Conservation (phyloP, 2,888 invertebrate species). For the Saturnia pavonia region DNA sequence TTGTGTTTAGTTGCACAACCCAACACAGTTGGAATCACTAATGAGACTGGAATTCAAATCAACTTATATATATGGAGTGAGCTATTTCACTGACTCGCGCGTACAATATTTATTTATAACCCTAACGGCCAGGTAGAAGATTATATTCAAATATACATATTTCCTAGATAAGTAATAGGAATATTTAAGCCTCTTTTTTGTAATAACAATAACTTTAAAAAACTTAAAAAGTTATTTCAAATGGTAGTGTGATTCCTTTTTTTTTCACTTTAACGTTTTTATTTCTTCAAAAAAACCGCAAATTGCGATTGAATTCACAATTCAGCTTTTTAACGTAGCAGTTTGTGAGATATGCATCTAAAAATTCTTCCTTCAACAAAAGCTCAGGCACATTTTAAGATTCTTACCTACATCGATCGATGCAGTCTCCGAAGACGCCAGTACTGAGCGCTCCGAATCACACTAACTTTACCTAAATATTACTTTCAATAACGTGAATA, state of each 20-base stretch:
- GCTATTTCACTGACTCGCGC: conserved; percentile 64
- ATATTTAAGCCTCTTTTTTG: neutral
- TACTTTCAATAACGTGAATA: too few relatives aligned
- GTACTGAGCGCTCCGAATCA: too few relatives aligned
- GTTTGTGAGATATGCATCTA: neutral
- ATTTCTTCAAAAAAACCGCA: neutral
- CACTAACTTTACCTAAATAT: too few relatives aligned
- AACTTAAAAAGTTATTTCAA: neutral
- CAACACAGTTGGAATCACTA: conserved; percentile 71
- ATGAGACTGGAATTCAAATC: conserved; percentile 79
- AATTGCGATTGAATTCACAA: neutral
- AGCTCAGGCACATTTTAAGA: too few relatives aligned
- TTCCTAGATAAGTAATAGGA: conserved; percentile 20
- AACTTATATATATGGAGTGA: conserved; percentile 78
- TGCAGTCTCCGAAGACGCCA: too few relatives aligned
- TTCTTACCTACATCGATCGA: too few relatives aligned
- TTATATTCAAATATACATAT: conserved; percentile 49
- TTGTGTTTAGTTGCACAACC: conserved; percentile 69
- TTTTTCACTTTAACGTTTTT: neutral
- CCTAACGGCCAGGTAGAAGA: conserved; percentile 64
- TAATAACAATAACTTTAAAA: neutral
- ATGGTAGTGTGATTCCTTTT: neutral
- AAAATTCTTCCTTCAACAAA: neutral
- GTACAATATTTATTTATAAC: conserved; percentile 71
- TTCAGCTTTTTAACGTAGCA: neutral